Base-by-base conservation (phyloP, 2,888 invertebrate species). In the Orthosia gracilis region DNA sequence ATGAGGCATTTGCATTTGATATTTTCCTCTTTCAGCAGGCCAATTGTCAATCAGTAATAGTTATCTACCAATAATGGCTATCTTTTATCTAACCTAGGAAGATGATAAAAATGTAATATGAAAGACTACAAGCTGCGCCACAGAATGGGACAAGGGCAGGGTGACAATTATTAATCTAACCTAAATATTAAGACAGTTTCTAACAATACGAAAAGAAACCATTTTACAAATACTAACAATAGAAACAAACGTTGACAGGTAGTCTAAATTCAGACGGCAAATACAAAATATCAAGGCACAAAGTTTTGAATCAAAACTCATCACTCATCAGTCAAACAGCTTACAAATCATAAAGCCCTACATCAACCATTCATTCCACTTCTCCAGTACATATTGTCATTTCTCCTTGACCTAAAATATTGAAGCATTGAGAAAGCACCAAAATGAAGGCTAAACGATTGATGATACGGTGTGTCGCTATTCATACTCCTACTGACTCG, bases 401-500 rank as follows among this genome's bases (percentile, higher is more conserved):
- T 49, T 73, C 58, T 59, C 82, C 85, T 85, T 85, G 86, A 76
- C 86, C 82, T 69, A 61, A 58, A 85, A 80, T 58, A 58, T n/a
- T 57, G 57, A 45, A 4, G 59, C 64, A 84, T 84, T 85, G 74
- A 71, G 87, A 76, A 85, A 85, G 82, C 47, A 50, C 62, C 69
- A 76, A 78, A 86, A 77, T 78, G 74, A 75, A 82, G 85, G 82
- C 68, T 73, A 73, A 76, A 69, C 73, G 74, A 87, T 87, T 80
- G 85, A 85, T 83, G 85, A 64, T 73, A 73, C 80, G 45, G 47
- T 65, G 40, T 69, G 69, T 76, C 78, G 62, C 83, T 81, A 87
- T 85, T 86, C 77, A 79, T 76, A 81, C 87, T 81, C 87, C 83
- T 86, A 86, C 87, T 72, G 68, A 49, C 59, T 85, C 83, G 55